A percentile compares a stretch with the other conserved stretches of the same genome.
phyloP scores from a whole-genome alignment of 2,888 invertebrate species.

The Choreutis nemorana region DNA sequence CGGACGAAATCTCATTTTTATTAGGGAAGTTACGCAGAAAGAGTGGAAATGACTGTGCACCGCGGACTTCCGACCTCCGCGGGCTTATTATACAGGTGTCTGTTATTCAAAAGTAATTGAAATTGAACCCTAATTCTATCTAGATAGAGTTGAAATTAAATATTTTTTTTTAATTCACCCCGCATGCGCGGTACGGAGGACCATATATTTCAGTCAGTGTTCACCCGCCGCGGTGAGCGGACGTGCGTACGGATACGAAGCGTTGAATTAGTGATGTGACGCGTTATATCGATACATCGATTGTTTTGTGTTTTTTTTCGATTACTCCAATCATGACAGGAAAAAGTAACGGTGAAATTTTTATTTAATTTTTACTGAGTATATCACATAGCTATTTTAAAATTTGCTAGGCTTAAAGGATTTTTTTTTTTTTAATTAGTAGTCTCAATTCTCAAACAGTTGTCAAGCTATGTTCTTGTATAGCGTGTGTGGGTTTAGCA shows the following conservation, averaged over 20 bases:
- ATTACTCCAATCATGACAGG: too few relatives aligned
- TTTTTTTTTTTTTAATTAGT: too few relatives aligned
- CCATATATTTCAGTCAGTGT: constrained; percentile 31
- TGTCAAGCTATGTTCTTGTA: too few relatives aligned
- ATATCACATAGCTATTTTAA: too few relatives aligned
- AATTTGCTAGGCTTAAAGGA: too few relatives aligned
- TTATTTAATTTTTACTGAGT: too few relatives aligned
- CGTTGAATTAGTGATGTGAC: constrained; percentile 30
- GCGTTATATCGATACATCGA: constrained; percentile 20
- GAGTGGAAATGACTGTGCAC: constrained; percentile 63
- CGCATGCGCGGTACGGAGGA: constrained; percentile 21
- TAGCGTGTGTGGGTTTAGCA: too few relatives aligned
- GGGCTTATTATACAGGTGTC: constrained; percentile 55
- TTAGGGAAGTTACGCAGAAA: constrained; percentile 54
- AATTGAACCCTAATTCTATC: constrained; percentile 17
- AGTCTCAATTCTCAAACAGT: too few relatives aligned
- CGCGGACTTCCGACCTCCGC: constrained; percentile 54
- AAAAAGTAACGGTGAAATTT: too few relatives aligned
- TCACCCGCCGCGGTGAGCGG: constrained; percentile 22
- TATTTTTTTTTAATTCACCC: constrained; percentile 14
- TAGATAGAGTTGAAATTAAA: constrained; percentile 17
- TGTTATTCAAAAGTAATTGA: constrained; percentile 15
- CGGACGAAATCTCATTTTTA: constrained; percentile 54
- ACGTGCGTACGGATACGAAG: constrained; percentile 16
- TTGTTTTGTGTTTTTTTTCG: constrained; percentile 7